phyloP scores from a whole-genome alignment of 2,113 vertebrate genomes.

The Rhinoptilus africanus region DNA sequence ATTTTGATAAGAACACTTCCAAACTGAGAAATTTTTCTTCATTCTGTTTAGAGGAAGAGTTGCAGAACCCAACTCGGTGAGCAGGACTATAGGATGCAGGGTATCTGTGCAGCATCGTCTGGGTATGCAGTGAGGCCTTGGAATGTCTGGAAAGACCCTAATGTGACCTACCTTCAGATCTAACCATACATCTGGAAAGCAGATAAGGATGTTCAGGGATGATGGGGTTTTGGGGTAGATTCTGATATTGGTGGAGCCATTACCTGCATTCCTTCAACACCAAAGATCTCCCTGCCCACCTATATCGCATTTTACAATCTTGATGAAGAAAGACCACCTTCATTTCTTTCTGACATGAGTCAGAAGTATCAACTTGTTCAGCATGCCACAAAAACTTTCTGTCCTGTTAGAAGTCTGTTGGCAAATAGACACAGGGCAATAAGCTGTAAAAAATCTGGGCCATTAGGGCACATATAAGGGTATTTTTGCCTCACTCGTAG shows the following conservation, averaged over 20 bases:
- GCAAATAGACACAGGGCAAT: neutral
- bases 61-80: neutral
- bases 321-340: neutral
- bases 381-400: neutral
- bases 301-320: neutral
- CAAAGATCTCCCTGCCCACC: neutral
- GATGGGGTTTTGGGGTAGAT: neutral
- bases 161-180: neutral
- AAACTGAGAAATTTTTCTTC: neutral
- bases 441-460: neutral
- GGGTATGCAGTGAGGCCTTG: neutral
- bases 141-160: neutral
- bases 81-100: rapidly evolving
- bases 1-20: neutral
- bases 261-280: neutral
- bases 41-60: neutral
- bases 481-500: neutral
- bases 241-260: neutral
- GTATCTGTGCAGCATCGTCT: neutral
- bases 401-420: neutral
- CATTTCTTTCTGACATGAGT: neutral
- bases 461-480: neutral
- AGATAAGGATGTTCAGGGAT: neutral
- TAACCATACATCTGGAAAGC: neutral
- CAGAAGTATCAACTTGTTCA: neutral